phyloP scores from a whole-genome alignment of 2,888 invertebrate species.

The Drosophila suboccidentalis region DNA sequence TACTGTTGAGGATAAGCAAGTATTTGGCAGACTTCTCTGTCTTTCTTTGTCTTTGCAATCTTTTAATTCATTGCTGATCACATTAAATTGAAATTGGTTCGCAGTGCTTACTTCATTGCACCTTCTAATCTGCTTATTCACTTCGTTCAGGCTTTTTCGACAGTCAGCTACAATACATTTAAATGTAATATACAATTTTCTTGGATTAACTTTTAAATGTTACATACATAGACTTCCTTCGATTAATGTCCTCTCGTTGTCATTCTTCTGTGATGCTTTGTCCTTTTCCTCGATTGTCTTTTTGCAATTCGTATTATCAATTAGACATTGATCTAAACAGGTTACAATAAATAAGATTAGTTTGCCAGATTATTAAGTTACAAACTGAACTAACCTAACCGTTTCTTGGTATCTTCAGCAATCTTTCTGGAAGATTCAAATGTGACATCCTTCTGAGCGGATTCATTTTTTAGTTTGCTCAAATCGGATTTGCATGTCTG shows the following conservation, averaged over 20 bases:
- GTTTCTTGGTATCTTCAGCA: background rate
- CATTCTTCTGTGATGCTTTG: background rate
- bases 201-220: background rate
- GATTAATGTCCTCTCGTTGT: background rate
- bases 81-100: background rate
- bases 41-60: background rate
- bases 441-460: background rate
- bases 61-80: background rate
- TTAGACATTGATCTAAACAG: background rate
- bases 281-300: background rate
- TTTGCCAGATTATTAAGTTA: background rate
- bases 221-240: background rate
- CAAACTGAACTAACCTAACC: background rate
- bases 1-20: background rate
- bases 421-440: background rate
- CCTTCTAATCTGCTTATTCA: no score
- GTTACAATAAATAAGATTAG: background rate
- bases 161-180: background rate
- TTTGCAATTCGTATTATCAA: background rate
- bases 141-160: no score
- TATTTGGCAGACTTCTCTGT: background rate
- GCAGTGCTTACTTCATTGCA: background rate
- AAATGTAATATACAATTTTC: no score
- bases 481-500: background rate
- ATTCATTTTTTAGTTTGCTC: background rate